These are phyloP conservation scores for Threskiornis aethiopicus DNA, from an alignment of 2,797 vertebrate species.

Conservation along the genomic window DNA sequence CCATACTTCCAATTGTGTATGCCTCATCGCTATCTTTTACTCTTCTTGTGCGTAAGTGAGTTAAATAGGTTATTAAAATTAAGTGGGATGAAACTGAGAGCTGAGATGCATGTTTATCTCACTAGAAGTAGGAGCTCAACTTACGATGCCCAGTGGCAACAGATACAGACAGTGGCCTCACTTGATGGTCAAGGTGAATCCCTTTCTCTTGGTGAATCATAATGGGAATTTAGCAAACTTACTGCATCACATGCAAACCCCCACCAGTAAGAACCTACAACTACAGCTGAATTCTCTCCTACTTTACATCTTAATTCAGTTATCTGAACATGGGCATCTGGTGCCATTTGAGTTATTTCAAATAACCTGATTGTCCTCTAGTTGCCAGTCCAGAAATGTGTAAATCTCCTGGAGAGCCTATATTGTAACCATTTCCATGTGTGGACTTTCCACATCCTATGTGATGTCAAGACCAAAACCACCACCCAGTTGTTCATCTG, in stretches of 20 bases:
- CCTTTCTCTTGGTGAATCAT: not conserved
- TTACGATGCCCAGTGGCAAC: not conserved
- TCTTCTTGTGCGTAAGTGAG: not conserved
- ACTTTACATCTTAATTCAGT: not conserved
- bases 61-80: not conserved
- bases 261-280: not conserved
- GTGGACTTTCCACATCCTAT: not conserved
- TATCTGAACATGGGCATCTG: not conserved
- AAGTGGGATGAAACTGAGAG: not conserved
- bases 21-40: not conserved
- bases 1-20: not conserved
- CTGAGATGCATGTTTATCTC: not conserved
- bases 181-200: not conserved
- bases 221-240: not conserved
- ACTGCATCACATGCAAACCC: not conserved
- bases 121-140: not conserved
- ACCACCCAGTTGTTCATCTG: not conserved
- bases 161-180: not conserved
- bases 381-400: not conserved
- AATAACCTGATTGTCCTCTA: not conserved
- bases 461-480: not conserved
- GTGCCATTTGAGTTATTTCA: not conserved
- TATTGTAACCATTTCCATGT: not conserved
- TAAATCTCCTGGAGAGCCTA: not conserved
- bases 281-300: not conserved